A percentile compares a stretch with the other conserved stretches of the same genome.
phyloP scores from a whole-genome alignment of 2,113 vertebrate genomes.

The Ranitomeya variabilis region DNA sequence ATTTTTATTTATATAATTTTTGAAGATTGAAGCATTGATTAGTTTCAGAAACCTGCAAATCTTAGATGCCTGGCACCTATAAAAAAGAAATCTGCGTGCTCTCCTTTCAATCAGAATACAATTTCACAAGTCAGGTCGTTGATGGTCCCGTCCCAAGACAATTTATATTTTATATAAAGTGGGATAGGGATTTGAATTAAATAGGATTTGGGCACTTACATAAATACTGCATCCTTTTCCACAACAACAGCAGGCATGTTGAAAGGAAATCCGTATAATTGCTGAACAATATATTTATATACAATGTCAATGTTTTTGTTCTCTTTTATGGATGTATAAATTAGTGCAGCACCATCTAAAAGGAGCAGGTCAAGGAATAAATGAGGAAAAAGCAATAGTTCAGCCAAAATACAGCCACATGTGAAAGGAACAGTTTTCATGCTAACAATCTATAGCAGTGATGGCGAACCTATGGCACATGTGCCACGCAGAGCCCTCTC shows the following conservation, averaged over 20 bases:
- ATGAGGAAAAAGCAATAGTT: not conserved
- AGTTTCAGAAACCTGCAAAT: too few species aligned
- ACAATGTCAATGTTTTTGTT: conserved; percentile 97
- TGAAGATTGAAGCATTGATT: too few species aligned
- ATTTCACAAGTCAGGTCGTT: not conserved
- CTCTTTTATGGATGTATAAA: conserved; percentile 99
- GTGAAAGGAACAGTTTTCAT: too few species aligned
- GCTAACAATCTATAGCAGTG: too few species aligned
- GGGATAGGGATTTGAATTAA: not conserved
- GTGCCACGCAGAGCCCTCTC: too few species aligned
- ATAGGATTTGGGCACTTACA: conserved; percentile 75
- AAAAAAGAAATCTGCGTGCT: not conserved
- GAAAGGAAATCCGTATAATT: conserved; percentile 95
- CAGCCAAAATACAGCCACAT: too few species aligned
- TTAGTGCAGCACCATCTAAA: conserved; percentile 92
- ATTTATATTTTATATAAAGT: not conserved
- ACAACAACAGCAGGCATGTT: conserved; percentile 90
- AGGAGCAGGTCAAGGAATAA: conserved; percentile 76
- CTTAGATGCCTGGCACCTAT: not conserved
- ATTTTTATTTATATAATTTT: too few species aligned
- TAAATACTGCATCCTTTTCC: conserved; percentile 97
- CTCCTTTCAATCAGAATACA: not conserved
- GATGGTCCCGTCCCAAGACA: not conserved
- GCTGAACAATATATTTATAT: conserved; percentile 98
- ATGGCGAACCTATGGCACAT: too few species aligned